phyloP scores from a whole-genome alignment of 2,113 vertebrate genomes.

The Excalfactoria chinensis region DNA sequence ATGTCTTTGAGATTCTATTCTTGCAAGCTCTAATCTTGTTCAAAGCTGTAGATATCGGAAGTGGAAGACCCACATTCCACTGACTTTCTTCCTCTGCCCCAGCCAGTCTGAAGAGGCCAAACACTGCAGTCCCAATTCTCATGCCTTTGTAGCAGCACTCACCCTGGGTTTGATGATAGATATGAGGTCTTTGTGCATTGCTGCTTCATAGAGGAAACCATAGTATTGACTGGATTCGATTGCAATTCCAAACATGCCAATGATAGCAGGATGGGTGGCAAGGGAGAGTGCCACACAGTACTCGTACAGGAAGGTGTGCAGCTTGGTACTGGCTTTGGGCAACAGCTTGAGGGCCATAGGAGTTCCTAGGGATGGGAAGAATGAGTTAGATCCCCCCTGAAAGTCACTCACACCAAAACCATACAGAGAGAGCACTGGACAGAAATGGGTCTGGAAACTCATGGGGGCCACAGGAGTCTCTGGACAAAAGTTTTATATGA shows the following conservation, averaged over 20 bases:
- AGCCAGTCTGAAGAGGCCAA: neutral
- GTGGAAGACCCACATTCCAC: neutral
- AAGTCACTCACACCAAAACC: neutral
- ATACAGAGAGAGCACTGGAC: neutral
- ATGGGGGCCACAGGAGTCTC: neutral
- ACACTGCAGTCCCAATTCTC: rapidly evolving
- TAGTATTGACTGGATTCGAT: constrained; percentile 90
- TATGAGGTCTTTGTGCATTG: constrained; percentile 90
- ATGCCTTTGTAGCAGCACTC: neutral
- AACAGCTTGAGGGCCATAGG: constrained; percentile 94
- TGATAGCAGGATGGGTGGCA: constrained; percentile 87
- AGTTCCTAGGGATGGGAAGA: constrained; percentile 79
- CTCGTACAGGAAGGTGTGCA: constrained; percentile 92
- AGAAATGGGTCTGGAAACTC: neutral
- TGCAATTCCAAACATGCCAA: constrained; percentile 89
- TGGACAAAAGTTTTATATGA: neutral
- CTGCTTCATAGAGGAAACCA: constrained; percentile 90
- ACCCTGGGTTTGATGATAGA: constrained; percentile 92
- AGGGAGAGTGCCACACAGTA: constrained; percentile 92
- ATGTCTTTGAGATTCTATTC: neutral
- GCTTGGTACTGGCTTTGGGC: constrained; percentile 88
- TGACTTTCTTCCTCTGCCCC: neutral
- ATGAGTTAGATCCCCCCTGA: neutral
- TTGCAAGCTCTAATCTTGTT: neutral
- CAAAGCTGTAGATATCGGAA: neutral